Percentiles rank a stretch among this genome's conserved stretches.
Conservation (phyloP, 2,797 vertebrate genomes). For the Enteromius viviparus region DNA sequence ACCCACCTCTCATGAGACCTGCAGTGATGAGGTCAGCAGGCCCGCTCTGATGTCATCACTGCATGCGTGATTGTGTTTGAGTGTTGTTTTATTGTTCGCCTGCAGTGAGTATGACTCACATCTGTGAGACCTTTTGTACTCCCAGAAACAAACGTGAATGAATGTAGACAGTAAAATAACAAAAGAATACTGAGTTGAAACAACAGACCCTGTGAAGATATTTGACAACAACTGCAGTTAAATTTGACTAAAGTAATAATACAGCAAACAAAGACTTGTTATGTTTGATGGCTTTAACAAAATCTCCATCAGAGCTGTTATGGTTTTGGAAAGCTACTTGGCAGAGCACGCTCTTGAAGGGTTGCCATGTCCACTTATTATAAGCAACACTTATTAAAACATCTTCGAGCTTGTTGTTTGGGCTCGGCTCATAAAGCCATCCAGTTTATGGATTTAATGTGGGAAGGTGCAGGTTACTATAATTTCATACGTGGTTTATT, state of each 20-base stretch:
- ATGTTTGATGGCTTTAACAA: background rate
- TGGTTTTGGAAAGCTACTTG: background rate
- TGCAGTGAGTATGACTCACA: constrained; percentile 54
- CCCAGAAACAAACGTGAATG: background rate
- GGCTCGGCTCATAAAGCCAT: background rate
- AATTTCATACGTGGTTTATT: background rate
- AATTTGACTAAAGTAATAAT: background rate
- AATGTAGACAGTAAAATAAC: background rate
- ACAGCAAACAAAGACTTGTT: background rate
- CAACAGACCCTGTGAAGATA: background rate
- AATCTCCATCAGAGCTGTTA: background rate
- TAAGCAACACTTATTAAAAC: background rate
- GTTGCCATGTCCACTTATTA: background rate
- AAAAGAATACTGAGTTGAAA: background rate
- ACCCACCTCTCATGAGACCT: constrained; percentile 28
- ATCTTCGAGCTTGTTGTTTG: background rate
- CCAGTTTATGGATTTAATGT: background rate
- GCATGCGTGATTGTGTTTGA: constrained; percentile 31
- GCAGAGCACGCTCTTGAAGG: background rate
- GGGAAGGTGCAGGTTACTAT: background rate
- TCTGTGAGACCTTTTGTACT: constrained; percentile 14
- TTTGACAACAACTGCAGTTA: background rate
- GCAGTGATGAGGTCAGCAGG: constrained; percentile 51
- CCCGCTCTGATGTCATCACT: constrained; percentile 55
- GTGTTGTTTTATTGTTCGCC: constrained; percentile 30